Base-by-base conservation (phyloP, 1,140 invertebrate genomes). In the Heterodera carotae region DNA sequence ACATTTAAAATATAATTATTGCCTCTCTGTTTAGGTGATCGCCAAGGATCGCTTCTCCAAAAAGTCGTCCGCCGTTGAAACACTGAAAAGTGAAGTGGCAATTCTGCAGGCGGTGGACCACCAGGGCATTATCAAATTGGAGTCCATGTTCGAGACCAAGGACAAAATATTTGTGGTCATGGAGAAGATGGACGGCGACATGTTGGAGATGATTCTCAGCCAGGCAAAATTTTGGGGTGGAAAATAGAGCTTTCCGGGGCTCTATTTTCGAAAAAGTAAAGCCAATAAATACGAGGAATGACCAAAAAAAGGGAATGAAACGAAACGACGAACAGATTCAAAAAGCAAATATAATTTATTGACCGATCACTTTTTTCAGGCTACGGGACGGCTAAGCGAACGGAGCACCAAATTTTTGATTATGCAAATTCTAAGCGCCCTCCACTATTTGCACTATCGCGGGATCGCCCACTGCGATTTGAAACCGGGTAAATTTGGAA, bases 181-280 rank as follows among this genome's bases (percentile, higher is more conserved):
- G 90, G 91, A 91, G 85, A 91, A 91, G 81, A 84, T 91, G 82
- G 89, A 90, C 79, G 91, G 96, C 0, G 97, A 99, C 88, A 99
- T 99, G 97, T 90, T 99, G 66, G 97, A 99, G 89, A 98, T 99
- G 96, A 99, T 99, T 85, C 89, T 99, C 12, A 95, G 86, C 76
- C 78, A 81, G 79, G 78, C 80, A 43, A 69, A 34, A 27, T n/a
- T n/a, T n/a, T n/a, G n/a, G n/a, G n/a, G n/a, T n/a, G n/a, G n/a
- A n/a, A n/a, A n/a, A n/a, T n/a, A n/a, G n/a, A n/a, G n/a, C n/a
- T n/a, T n/a, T n/a, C n/a, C n/a, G n/a, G n/a, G n/a, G n/a, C n/a
- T n/a, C n/a, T n/a, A n/a, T n/a, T n/a, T n/a, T n/a, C n/a, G n/a
- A n/a, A n/a, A n/a, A n/a, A n/a, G n/a, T n/a, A n/a, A n/a, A n/a